Conservation (phyloP, 2,888 invertebrate species). For the Stenoptilia bipunctidactyla region DNA sequence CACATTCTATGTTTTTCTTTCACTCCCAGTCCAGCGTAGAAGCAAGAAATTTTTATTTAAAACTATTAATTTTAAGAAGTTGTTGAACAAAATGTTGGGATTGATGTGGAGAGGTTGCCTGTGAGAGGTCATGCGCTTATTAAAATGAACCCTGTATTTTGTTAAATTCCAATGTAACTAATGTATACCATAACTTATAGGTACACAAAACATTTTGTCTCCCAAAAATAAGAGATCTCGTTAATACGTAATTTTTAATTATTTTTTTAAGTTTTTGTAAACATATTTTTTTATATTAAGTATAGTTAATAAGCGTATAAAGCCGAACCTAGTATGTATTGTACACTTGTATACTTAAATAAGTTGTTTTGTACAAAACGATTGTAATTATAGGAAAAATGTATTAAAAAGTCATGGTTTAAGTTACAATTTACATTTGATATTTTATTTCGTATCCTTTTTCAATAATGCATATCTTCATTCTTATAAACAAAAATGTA, state of each 20-base stretch:
- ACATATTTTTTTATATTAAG: not conserved
- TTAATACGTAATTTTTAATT: conserved; percentile 55
- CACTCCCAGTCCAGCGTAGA: no score
- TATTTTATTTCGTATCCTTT: conserved; percentile 35
- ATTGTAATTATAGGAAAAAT: conserved; percentile 57
- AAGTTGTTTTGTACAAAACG: conserved; percentile 64
- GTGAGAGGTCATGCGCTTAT: no score
- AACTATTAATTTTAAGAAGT: no score
- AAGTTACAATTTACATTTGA: conserved; percentile 51
- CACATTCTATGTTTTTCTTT: no score
- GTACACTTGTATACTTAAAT: conserved; percentile 44
- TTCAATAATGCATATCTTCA: no score
- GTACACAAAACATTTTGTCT: conserved; percentile 12
- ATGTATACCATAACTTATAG: no score
- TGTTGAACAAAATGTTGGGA: no score
- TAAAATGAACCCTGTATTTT: no score
- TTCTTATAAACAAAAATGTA: no score
- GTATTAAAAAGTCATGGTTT: conserved; percentile 69
- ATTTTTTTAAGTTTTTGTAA: conserved; percentile 26
- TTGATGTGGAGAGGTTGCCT: no score
- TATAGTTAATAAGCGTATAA: conserved; percentile 16
- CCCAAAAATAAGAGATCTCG: conserved; percentile 48
- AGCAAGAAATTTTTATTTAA: no score
- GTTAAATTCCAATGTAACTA: no score
- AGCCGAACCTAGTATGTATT: conserved; percentile 36